Evolutionary conservation across 2,113 vertebrate genomes (phyloP), one percentile per base, ranked within the genome.

Genomic region (Oryzias javanicus): DNA sequence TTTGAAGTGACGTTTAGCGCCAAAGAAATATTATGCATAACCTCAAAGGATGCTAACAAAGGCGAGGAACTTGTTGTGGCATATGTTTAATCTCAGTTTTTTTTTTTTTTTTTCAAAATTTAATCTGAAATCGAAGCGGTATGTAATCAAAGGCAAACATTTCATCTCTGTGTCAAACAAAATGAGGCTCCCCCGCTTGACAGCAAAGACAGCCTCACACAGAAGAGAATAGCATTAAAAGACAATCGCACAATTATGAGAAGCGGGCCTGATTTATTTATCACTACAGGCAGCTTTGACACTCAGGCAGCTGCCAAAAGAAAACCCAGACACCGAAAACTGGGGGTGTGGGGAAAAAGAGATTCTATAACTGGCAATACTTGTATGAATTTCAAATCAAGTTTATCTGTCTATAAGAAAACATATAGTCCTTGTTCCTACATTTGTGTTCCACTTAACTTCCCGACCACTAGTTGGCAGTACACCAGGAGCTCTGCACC

Each of bases 201-300:
- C 89, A 85, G 70, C 66, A 59, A 79, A 81, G 85, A 78, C 82
- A 61, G 77, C 60, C 58, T 64, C 67, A 79, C 82, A 81, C 80
- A 55, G 79, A 88, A 88, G 78, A 67, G 88, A 90, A 88, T 87
- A 79, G 69, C 80, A 89, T 89, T 90, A 88, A 89, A 90, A 86
- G 84, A 78, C 81, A 77, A 85, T 74, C 67, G 67, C 49, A 57
- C 85, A 86, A 88, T 88, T 81, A 87, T 82, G 80, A 83, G 80
- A 88, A 78, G 80, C 55, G 64, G 67, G 55, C 45, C 67, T 86
- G 74, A 80, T 82, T 84, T 85, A 83, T 86, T 88, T 83, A 86
- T 73, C 71, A 84, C 80, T 81, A 80, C 75, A 78, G 76, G 74
- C 81, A 78, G 77, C 70, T 85, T 63, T 42, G 48, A 65, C 55